Evolutionary conservation across 2,113 vertebrate species (phyloP).

Genomic region (Oxyura jamaicensis): DNA sequence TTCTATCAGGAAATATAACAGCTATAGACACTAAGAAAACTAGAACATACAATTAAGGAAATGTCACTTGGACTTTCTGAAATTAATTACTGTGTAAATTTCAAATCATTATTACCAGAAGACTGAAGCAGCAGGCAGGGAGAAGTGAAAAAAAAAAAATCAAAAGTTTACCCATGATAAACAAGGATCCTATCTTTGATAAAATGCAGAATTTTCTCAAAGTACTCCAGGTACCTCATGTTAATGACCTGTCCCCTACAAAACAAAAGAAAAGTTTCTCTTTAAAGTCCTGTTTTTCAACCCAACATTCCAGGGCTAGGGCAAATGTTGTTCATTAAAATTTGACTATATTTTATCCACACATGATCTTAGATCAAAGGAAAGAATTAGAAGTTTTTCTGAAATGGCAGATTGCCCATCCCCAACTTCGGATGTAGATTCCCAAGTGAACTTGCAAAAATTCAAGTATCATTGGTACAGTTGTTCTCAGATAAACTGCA

Average conservation of each 20-base stretch:
- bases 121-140: background rate
- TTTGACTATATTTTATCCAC: background rate
- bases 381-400: background rate
- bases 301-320: background rate
- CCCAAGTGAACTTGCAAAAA: background rate
- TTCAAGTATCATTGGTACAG: background rate
- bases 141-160: background rate
- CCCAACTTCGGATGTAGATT: background rate
- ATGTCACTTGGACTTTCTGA: background rate
- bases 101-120: background rate
- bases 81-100: background rate
- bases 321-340: background rate
- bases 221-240: slow-evolving; percentile 95
- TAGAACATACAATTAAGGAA: background rate
- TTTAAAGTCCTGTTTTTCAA: background rate
- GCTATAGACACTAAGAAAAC: background rate
- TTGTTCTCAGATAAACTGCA: background rate
- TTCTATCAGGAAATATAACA: background rate
- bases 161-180: slow-evolving; percentile 89
- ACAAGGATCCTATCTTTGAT: slow-evolving; percentile 98
- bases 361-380: background rate
- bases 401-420: background rate
- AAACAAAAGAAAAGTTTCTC: background rate
- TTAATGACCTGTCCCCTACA: slow-evolving; percentile 95
- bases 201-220: slow-evolving; percentile 95